Evolutionary conservation across 2,113 vertebrate species (phyloP).

Genomic region (Plectropomus leopardus): DNA sequence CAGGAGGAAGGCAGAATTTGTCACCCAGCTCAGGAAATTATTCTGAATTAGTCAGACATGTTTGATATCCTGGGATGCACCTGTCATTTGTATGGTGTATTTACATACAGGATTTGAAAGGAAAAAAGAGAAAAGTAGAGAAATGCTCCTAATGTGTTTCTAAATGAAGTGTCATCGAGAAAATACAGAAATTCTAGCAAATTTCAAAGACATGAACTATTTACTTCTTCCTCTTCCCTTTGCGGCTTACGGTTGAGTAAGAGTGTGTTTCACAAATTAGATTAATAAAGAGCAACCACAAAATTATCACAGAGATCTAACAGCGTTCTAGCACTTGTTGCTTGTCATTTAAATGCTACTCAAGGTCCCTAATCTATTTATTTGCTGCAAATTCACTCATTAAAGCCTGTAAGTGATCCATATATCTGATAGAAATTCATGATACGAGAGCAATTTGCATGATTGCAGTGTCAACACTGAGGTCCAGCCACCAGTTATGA

Average conservation of each 20-base stretch:
- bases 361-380: neutral
- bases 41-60: constrained; percentile 72
- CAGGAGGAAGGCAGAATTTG: constrained; percentile 73
- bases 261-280: constrained; percentile 1
- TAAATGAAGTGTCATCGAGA: constrained; percentile 22
- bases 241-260: constrained; percentile 3
- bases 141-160: constrained; percentile 25
- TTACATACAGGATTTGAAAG: constrained; percentile 45
- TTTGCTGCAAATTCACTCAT: constrained; percentile 5
- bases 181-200: neutral
- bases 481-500: constrained; percentile 28
- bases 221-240: neutral
- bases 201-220: constrained; percentile 9
- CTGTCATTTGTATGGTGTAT: constrained; percentile 56
- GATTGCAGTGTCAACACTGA: constrained; percentile 57
- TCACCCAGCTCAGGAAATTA: constrained; percentile 73
- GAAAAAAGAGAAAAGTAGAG: neutral
- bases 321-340: neutral
- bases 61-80: constrained; percentile 67
- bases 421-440: constrained; percentile 43
- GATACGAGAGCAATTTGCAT: constrained; percentile 46
- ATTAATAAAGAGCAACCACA: constrained; percentile 24
- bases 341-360: constrained; percentile 10
- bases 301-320: neutral
- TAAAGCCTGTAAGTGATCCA: constrained; percentile 25